phyloP scores from a whole-genome alignment of 2,888 invertebrate species.

The Prosopocoilus inquinatus region DNA sequence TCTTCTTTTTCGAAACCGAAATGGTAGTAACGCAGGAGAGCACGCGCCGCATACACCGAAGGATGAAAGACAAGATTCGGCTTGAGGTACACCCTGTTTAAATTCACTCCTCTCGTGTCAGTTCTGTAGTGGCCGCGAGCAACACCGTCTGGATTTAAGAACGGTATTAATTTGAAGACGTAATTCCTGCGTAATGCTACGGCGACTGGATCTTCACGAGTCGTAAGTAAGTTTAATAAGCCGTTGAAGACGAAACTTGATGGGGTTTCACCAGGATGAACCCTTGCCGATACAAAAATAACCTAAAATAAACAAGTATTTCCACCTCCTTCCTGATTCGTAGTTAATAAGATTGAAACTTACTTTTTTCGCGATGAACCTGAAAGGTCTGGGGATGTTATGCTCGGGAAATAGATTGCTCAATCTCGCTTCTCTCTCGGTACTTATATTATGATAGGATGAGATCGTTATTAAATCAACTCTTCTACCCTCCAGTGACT shows the following conservation, averaged over 20 bases:
- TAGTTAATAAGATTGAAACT: not conserved
- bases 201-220: conserved; percentile 73
- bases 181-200: conserved; percentile 68
- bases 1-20: conserved; percentile 51
- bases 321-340: not conserved
- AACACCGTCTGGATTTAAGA: conserved; percentile 91
- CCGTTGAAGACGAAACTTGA: conserved; percentile 90
- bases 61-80: conserved; percentile 75
- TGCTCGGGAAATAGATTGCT: conserved; percentile 71
- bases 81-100: conserved; percentile 83
- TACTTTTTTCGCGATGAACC: conserved; percentile 77
- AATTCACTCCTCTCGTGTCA: conserved; percentile 82
- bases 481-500: conserved; percentile 73
- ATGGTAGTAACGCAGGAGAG: conserved; percentile 74
- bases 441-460: conserved; percentile 74
- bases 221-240: conserved; percentile 74
- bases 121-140: conserved; percentile 82
- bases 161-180: conserved; percentile 88
- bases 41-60: conserved; percentile 80
- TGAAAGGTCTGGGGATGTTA: conserved; percentile 64
- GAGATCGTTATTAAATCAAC: conserved; percentile 82
- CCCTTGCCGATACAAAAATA: conserved; percentile 82
- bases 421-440: conserved; percentile 69
- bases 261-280: conserved; percentile 91
- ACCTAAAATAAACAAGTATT: conserved; percentile 54